Conservation (phyloP, 1,140 invertebrate genomes). For the Colletes gigas region DNA sequence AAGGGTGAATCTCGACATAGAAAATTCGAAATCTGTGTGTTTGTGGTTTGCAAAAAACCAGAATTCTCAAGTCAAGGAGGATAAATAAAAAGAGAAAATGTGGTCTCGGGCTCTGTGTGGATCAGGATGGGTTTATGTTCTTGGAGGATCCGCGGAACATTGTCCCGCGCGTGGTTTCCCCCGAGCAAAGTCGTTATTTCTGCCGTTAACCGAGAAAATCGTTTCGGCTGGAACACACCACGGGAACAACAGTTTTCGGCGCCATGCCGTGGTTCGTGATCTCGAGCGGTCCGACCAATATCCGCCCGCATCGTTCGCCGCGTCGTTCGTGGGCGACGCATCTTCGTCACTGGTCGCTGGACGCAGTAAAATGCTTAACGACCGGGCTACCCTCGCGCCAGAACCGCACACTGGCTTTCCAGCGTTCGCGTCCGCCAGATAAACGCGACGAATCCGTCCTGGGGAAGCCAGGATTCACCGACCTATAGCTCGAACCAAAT, state of each 20-base stretch:
- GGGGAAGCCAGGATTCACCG: neutral
- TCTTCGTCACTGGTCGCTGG: constrained; percentile 42
- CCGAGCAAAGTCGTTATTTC: neutral
- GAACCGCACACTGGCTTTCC: constrained; percentile 22
- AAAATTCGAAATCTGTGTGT: too few relatives aligned
- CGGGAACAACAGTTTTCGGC: neutral
- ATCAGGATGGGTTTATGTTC: too few relatives aligned
- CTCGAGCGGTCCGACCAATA: constrained; percentile 41
- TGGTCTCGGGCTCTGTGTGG: too few relatives aligned
- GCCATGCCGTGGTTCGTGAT: constrained; percentile 7
- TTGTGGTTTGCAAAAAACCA: too few relatives aligned
- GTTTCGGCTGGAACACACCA: neutral
- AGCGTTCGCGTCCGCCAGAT: constrained; percentile 20
- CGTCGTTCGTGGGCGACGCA: constrained; percentile 16
- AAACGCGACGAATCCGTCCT: constrained; percentile 17
- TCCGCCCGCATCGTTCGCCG: constrained; percentile 29
- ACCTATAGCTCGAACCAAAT: neutral
- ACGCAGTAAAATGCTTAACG: constrained; percentile 55
- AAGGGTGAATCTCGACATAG: too few relatives aligned
- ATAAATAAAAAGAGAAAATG: too few relatives aligned
- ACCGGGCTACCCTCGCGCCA: constrained; percentile 5
- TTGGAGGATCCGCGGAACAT: neutral
- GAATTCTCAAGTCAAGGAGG: too few relatives aligned
- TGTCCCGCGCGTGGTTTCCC: neutral
- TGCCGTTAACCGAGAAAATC: neutral